Evolutionary conservation across 2,888 invertebrate species (phyloP), one percentile per base, ranked within the genome.

Genomic region (Neuroscelio doddi): DNA sequence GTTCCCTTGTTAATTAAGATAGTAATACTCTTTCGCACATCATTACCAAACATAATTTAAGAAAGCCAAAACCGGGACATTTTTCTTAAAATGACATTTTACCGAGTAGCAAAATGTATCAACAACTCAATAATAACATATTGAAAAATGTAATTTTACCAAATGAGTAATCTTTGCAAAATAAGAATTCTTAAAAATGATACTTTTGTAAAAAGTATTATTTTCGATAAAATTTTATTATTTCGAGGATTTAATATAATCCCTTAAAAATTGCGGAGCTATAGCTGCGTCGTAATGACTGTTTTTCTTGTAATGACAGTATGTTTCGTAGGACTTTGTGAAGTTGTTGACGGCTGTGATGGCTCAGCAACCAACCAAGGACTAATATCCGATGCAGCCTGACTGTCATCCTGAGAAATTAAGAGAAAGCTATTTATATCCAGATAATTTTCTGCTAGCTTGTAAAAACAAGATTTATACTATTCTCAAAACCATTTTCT

Each of bases 241-340:
- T 10, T 9, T 3, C 12, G n/a, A 32, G 12, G 12, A 32, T 14
- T 36, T 16, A 10, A 36, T 4, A 16, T 15, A 3, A 1, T 15
- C 4, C 36, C 8, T 14, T 3, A 36, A 36, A 36, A 39, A 39
- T 39, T 16, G 17, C 16, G 38, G 36, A 34, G 46, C 64, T 87
- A 92, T 75, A 94, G 88, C 85, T 94, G 94, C 65, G 94, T 94
- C 69, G 94, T 94, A 74, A 94, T 94, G 77, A 94, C 94, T 64
- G 94, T 93, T 86, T 94, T 94, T 73, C 94, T 89, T 78, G 93
- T 91, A 71, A 94, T 92, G 51, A 90, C 89, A 42, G 90, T 90
- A 67, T 90, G 89, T 76, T 88, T 87, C 76, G 89, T 86, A 21
- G 79, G 75, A 78, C 89, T 88, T 80, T 91, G 88, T 72, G 90